A percentile compares a stretch with the other conserved stretches of the same genome.
phyloP scores from a whole-genome alignment of 2,888 invertebrate genomes.

The Xylophagus ater region DNA sequence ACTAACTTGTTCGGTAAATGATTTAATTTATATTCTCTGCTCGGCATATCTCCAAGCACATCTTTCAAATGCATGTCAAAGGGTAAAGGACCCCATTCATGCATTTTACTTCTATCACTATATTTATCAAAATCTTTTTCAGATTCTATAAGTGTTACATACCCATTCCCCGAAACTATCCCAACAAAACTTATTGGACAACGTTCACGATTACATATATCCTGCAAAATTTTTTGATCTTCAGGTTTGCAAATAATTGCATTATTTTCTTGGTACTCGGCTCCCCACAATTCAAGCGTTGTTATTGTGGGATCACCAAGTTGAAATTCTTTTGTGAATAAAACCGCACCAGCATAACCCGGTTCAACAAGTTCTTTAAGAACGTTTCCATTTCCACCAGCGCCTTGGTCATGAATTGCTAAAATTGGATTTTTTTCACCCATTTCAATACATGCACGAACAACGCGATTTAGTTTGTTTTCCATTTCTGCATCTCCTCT shows the following conservation, averaged over 20 bases:
- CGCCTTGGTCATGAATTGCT: constrained; percentile 95
- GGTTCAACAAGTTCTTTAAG: constrained; percentile 94
- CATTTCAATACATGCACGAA: constrained; percentile 83
- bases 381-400: constrained; percentile 97
- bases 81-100: constrained; percentile 48
- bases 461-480: constrained; percentile 88
- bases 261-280: constrained; percentile 95
- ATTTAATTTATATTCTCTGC: constrained; percentile 49
- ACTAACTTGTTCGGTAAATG: constrained; percentile 39
- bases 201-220: constrained; percentile 74
- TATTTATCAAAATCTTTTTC: constrained; percentile 41
- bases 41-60: constrained; percentile 76
- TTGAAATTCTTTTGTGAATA: constrained; percentile 74
- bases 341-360: constrained; percentile 67
- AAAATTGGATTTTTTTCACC: constrained; percentile 72
- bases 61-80: constrained; percentile 82
- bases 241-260: constrained; percentile 69
- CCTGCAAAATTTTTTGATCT: constrained; percentile 52
- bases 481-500: constrained; percentile 95
- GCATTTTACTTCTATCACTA: constrained; percentile 30
- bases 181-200: constrained; percentile 92
- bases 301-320: constrained; percentile 92
- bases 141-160: constrained; percentile 56
- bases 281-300: constrained; percentile 92
- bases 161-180: constrained; percentile 77